Percentiles rank a stretch among this genome's conserved stretches.
phyloP scores from a whole-genome alignment of 2,113 vertebrate species.

The Takifugu bimaculatus region DNA sequence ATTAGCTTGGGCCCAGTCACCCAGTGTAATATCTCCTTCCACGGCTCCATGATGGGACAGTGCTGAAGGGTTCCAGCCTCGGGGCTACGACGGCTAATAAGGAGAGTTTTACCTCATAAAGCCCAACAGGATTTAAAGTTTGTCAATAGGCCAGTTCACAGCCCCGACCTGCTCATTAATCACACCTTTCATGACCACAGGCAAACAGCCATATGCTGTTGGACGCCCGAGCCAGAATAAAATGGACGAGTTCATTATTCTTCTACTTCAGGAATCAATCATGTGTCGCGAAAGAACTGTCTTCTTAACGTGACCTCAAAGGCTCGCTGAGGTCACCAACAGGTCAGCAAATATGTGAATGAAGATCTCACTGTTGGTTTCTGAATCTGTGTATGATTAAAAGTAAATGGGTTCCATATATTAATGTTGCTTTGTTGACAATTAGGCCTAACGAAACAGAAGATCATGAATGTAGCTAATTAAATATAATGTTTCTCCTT shows the following conservation, averaged over 20 bases:
- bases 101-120: constrained; percentile 34
- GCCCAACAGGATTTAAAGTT: constrained; percentile 7
- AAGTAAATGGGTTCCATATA: too few relatives aligned
- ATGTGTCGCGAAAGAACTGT: constrained; percentile 18
- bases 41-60: constrained; percentile 44
- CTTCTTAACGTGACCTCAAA: constrained; percentile 16
- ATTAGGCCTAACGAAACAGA: too few relatives aligned
- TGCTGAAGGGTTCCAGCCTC: constrained; percentile 61
- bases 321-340: neutral
- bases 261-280: constrained; percentile 33
- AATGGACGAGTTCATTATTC: constrained; percentile 38
- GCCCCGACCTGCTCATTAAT: constrained; percentile 59
- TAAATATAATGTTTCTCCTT: too few relatives aligned
- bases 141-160: constrained; percentile 43
- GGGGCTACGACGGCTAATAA: constrained; percentile 27
- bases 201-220: constrained; percentile 21
- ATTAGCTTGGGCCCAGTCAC: too few relatives aligned
- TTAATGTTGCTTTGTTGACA: too few relatives aligned
- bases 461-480: too few relatives aligned
- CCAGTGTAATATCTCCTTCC: neutral
- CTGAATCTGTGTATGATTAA: neutral
- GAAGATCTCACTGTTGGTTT: neutral
- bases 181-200: constrained; percentile 45
- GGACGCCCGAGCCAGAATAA: constrained; percentile 9
- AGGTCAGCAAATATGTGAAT: neutral